These are phyloP conservation scores for Chiridota heheva DNA, from an alignment of 35 echinoderm and acorn worm species.

Conservation along the genomic window DNA sequence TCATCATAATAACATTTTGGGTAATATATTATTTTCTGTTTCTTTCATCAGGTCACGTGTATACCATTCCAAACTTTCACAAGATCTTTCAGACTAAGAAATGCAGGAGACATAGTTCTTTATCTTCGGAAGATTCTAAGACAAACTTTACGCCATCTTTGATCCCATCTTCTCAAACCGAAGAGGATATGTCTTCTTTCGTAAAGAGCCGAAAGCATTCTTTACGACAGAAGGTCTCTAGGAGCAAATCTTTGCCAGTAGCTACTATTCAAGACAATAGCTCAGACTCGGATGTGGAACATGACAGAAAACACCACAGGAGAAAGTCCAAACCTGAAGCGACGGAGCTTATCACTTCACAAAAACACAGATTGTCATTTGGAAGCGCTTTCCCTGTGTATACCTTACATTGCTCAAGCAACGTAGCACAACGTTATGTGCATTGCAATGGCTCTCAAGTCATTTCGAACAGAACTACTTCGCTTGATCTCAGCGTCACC, in stretches of 20 bases:
- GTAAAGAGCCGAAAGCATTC: slow-evolving; percentile 1
- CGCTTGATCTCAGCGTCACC: slow-evolving; percentile 79
- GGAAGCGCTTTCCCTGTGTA: slow-evolving; percentile 37
- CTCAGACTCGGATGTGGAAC: slow-evolving; percentile 71
- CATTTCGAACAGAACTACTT: slow-evolving; percentile 28
- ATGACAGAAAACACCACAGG: background rate
- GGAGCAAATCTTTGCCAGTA: slow-evolving; percentile 7
- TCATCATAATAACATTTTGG: too few relatives aligned
- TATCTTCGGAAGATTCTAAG: background rate
- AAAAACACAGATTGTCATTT: slow-evolving; percentile 29
- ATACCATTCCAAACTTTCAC: slow-evolving; percentile 21
- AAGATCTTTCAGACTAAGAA: slow-evolving; percentile 45
- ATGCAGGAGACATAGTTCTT: slow-evolving; percentile 28
- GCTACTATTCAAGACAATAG: slow-evolving; percentile 31
- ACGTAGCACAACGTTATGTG: slow-evolving; percentile 43
- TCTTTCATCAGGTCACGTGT: background rate
- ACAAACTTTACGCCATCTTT: background rate
- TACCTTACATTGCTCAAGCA: slow-evolving; percentile 39
- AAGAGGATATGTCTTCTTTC: slow-evolving; percentile 10
- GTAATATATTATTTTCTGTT: background rate
- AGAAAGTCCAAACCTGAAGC: background rate
- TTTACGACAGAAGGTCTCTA: background rate
- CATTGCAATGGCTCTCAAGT: slow-evolving; percentile 29
- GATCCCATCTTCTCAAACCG: background rate
- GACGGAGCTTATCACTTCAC: slow-evolving; percentile 13